Evolutionary conservation across 2,888 invertebrate genomes (phyloP), one percentile per base, ranked within the genome.

Genomic region (Cheilosia vernalis): DNA sequence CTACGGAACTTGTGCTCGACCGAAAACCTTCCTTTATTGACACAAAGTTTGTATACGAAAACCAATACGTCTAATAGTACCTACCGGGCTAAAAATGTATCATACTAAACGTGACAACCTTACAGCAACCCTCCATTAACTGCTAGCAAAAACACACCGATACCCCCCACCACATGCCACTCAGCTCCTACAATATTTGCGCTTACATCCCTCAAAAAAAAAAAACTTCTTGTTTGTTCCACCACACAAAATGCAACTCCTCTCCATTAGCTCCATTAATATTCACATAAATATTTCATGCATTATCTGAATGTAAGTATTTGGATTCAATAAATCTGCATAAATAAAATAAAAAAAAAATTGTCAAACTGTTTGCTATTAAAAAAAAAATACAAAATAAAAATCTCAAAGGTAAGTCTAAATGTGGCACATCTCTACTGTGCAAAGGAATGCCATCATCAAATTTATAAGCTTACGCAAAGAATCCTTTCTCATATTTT

Each of bases 221-320:
- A 2, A 53, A 37, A 37, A 37, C 10, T 13, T 37, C 33, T 44
- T 61, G n/a, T 37, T 47, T 24, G 5, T 37, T 47, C 2, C 61
- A 56, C n/a, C 37, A 37, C 10, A 37, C 13, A 37, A 49, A 66
- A 73, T 17, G 27, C 33, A 58, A 56, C 63, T 74, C 66, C 61
- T 44, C 30, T 63, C 60, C 74, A 69, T 42, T 74, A 37, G 37
- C 37, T 37, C 37, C 37, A 58, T 55, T 24, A 42, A 56, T 24
- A 30, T 81, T 81, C 76, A 69, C 51, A 70, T 70, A 51, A 51
- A n/a, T 37, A 47, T 83, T 83, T 78, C 82, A 83, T 83, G 82
- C 82, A 72, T 42, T 67, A 33, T 78, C 82, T 66, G 61, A 64
- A 61, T 67, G 77, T 83, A 83, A 83, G 82, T 78, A 78, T 61